Evolutionary conservation across 1,140 invertebrate species (phyloP).

Genomic region (Diuraphis noxia): DNA sequence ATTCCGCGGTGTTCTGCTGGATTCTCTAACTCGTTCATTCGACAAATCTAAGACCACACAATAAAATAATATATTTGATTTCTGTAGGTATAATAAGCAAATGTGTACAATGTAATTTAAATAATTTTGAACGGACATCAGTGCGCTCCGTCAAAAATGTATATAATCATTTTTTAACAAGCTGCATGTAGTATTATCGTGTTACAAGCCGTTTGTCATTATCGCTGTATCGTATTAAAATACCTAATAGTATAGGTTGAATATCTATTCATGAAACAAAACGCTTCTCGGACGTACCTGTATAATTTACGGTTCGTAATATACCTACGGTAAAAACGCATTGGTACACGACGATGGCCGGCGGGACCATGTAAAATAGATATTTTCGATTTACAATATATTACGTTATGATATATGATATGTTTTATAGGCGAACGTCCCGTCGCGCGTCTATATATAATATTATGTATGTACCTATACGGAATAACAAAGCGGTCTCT

Average conservation of each 20-base stretch:
- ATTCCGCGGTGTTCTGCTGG: neutral
- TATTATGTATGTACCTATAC: neutral
- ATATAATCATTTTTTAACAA: neutral
- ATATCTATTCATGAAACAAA: neutral
- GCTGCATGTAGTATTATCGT: neutral
- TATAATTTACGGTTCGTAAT: constrained; percentile 6
- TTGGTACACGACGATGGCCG: neutral
- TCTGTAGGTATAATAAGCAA: neutral
- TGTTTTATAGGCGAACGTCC: constrained; percentile 14
- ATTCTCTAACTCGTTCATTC: neutral
- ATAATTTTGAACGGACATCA: neutral
- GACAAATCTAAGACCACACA: neutral
- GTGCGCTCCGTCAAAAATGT: neutral
- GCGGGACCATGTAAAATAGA: constrained; percentile 15
- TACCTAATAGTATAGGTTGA: neutral
- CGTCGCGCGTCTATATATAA: constrained; percentile 1
- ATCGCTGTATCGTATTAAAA: neutral
- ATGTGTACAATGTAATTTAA: neutral
- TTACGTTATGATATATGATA: neutral
- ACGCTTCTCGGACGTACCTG: neutral
- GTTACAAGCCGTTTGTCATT: neutral
- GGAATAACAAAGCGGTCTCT: neutral
- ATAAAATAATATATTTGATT: neutral
- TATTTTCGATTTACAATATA: constrained; percentile 31
- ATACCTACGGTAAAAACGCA: neutral